Evolutionary conservation across 1,140 invertebrate genomes (phyloP), one percentile per base, ranked within the genome.

Genomic region (Piezodorus guildinii): DNA sequence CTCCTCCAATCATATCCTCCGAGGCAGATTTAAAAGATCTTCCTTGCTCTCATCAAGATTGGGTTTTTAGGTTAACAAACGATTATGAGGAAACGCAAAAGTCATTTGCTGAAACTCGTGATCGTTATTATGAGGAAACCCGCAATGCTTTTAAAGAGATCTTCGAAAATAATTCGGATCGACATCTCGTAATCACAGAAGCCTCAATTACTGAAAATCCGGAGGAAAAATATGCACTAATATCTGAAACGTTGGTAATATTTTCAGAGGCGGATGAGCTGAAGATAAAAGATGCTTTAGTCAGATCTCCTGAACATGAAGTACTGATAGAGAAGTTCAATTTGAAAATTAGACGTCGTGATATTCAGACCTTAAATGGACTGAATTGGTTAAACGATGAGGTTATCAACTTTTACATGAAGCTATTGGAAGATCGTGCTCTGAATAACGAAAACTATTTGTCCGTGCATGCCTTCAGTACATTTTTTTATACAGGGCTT

Each of bases 361-460:
- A 98, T 74, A 81, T 98, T 12, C 76, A 82, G 62, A 96, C 95
- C 0, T 73, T 98, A 2, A 71, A 76, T n/a, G 88, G 87, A 0
- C 75, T 88, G 0, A 91, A 91, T 73, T 98, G 95, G 95, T 77
- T 98, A 0, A 98, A 98, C 72, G 95, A 98, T 77, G 93, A 96
- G 76, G 74, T 98, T 0, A 97, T 97, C 62, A 90, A 96, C 75
- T 96, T 91, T 75, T 96, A 95, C 73, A 88, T 95, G 84, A 88
- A 88, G 71, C 73, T 94, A 66, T 76, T 96, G 39, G 87, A 87
- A 72, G 83, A 87, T 65, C 72, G 93, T 69, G 81, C 84, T 34
- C 80, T 81, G 67, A 46, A 54, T 17, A 69, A 75, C 1, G 76
- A 81, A 0, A 83, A 83, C 54, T 81, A 80, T 69, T 85, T 87